These are phyloP conservation scores for Pelochelys cantorii DNA, from an alignment of 2,797 vertebrate genomes.

Conservation along the genomic window DNA sequence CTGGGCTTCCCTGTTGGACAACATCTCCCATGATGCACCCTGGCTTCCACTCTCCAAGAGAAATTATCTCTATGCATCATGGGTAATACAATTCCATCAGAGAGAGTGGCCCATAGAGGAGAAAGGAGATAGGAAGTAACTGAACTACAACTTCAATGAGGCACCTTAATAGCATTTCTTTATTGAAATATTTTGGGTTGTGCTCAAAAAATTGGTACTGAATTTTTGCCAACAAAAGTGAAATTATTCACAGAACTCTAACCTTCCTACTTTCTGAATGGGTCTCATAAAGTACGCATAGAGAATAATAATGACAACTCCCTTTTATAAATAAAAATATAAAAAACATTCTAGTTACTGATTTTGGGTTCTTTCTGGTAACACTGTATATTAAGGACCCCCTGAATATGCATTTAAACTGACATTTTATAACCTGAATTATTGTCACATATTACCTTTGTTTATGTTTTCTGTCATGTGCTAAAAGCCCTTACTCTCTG, in stretches of 20 bases:
- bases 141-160: not conserved
- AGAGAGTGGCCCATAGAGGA: not conserved
- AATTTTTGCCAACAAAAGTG: not conserved
- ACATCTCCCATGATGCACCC: not conserved
- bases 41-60: not conserved
- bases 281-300: not conserved
- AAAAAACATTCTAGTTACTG: conserved; percentile 39
- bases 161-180: not conserved
- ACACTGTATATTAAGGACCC: conserved; percentile 38
- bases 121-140: not conserved
- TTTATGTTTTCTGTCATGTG: not conserved
- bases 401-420: conserved; percentile 43
- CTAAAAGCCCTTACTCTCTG: not conserved
- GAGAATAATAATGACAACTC: not conserved
- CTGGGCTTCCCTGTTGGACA: not conserved
- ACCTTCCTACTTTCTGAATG: not conserved
- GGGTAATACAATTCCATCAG: not conserved
- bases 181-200: not conserved
- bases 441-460: not conserved
- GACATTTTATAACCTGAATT: conserved; percentile 42
- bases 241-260: not conserved
- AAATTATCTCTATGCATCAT: too few relatives aligned
- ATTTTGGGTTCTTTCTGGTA: conserved; percentile 50
- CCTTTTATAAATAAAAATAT: conserved; percentile 34
- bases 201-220: not conserved